These are phyloP conservation scores for Tursiops truncatus DNA, from an alignment of 2,113 vertebrate species.

Conservation along the genomic window DNA sequence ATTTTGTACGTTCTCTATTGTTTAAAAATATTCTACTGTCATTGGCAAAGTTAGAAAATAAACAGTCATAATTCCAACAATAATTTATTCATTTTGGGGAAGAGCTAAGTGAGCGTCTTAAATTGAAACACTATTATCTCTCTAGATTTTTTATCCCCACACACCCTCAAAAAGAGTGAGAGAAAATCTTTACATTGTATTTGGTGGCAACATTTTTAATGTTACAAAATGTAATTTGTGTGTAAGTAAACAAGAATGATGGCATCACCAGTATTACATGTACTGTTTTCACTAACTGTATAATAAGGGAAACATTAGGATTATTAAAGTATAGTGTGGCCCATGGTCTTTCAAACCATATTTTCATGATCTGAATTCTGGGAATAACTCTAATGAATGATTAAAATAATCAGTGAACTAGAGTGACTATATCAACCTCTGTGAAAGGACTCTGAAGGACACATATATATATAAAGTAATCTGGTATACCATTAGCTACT, in stretches of 20 bases:
- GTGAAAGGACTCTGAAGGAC: not conserved
- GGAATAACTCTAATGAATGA: not conserved
- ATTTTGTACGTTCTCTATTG: not conserved
- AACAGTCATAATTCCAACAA: not conserved
- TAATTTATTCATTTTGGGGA: not conserved
- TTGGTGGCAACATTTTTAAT: slow-evolving; percentile 31
- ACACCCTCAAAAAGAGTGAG: not conserved
- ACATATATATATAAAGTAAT: not conserved
- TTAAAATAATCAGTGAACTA: not conserved
- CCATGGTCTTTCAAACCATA: not conserved
- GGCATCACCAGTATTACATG: not conserved
- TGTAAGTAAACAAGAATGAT: not conserved
- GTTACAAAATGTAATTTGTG: not conserved
- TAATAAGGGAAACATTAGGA: not conserved
- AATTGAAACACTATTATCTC: not conserved
- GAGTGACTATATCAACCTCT: not conserved
- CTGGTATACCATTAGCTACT: not conserved
- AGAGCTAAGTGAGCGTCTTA: slow-evolving; percentile 5
- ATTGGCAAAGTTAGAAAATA: slow-evolving; percentile 15
- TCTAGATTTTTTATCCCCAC: not conserved
- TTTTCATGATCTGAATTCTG: not conserved
- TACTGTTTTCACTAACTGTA: not conserved
- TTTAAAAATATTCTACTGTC: not conserved
- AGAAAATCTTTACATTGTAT: slow-evolving; percentile 18
- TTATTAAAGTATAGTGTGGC: not conserved